phyloP scores from a whole-genome alignment of 2,797 vertebrate genomes.

The Enteromius viviparus region DNA sequence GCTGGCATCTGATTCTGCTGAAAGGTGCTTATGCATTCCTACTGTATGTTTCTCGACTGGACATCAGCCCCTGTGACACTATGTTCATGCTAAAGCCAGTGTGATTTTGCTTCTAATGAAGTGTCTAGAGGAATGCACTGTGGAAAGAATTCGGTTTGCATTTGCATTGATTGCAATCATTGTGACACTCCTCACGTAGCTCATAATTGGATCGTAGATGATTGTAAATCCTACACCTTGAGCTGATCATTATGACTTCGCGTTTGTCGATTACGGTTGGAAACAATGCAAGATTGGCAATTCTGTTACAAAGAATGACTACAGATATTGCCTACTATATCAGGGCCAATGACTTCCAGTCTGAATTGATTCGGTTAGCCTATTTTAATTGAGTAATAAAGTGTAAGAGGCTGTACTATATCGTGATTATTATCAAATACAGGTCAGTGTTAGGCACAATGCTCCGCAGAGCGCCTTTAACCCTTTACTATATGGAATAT shows the following conservation, averaged over 20 bases:
- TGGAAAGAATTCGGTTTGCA: not conserved
- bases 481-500: not conserved
- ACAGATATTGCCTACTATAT: constrained; percentile 17
- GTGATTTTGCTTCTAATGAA: constrained; percentile 20
- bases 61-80: constrained; percentile 16
- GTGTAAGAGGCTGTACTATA: not conserved
- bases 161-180: constrained; percentile 36
- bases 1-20: constrained; percentile 44
- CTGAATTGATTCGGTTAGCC: constrained; percentile 35
- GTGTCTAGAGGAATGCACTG: not conserved
- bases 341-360: constrained; percentile 27
- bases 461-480: not conserved
- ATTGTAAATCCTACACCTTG: constrained; percentile 43
- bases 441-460: not conserved
- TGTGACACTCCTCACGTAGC: constrained; percentile 42
- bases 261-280: constrained; percentile 26
- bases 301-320: constrained; percentile 10
- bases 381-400: constrained; percentile 43
- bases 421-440: constrained; percentile 15
- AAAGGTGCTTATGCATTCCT: constrained; percentile 19
- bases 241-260: constrained; percentile 40
- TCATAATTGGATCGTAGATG: constrained; percentile 44
- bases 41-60: not conserved
- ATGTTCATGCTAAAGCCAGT: constrained; percentile 19
- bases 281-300: constrained; percentile 46